Evolutionary conservation across 2,113 vertebrate genomes (phyloP).

Genomic region (Pantherophis guttatus): DNA sequence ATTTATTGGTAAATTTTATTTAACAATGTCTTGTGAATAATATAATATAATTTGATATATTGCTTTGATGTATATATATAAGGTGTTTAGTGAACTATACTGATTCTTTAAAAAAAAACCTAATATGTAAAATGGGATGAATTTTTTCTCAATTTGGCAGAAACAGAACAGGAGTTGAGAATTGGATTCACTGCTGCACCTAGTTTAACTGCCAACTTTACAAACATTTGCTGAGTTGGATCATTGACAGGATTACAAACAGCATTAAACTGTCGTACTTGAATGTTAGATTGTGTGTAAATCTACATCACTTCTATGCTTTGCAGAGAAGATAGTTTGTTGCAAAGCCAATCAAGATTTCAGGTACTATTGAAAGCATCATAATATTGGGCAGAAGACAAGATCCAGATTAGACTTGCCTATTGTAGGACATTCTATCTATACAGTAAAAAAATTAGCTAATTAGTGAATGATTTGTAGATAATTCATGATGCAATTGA

Average conservation of each 20-base stretch:
- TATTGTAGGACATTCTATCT: not conserved
- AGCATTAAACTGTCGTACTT: not conserved
- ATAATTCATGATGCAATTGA: not conserved
- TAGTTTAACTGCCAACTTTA: not conserved
- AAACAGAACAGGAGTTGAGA: not conserved
- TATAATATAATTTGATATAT: too few relatives aligned
- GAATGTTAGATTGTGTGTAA: not conserved
- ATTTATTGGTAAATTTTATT: not conserved
- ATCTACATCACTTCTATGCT: not conserved
- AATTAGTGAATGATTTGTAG: not conserved
- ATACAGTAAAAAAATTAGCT: not conserved
- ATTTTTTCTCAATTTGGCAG: not conserved
- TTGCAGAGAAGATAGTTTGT: not conserved
- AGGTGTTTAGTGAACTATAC: not conserved
- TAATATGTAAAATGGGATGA: not conserved
- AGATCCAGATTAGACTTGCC: not conserved
- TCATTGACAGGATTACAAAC: not conserved
- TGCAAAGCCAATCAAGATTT: not conserved
- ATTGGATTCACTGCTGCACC: not conserved
- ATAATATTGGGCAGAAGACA: not conserved
- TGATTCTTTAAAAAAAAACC: not conserved
- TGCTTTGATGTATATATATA: too few relatives aligned
- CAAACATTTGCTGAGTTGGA: not conserved
- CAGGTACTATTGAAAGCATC: conserved; percentile 22
- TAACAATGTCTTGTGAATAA: not conserved